phyloP scores from a whole-genome alignment of 2,888 invertebrate species.

The Hylaea fasciaria region DNA sequence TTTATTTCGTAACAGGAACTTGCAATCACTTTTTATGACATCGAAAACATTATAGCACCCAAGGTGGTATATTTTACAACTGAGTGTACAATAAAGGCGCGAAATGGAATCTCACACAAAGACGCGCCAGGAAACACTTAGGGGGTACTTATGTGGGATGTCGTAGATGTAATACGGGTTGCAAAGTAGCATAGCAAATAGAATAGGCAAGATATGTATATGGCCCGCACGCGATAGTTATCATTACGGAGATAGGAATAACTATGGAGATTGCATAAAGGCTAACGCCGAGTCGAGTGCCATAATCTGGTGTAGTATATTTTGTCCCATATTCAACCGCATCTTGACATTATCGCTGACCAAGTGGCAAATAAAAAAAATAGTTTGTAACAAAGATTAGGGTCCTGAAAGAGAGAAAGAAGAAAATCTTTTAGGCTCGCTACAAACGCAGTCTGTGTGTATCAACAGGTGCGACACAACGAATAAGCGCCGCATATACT shows the following conservation, averaged over 20 bases:
- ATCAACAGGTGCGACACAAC: conserved; percentile 20
- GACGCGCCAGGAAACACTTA: conserved; percentile 35
- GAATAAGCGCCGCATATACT: conserved; percentile 3
- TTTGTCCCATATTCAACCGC: too few species aligned
- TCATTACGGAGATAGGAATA: too few species aligned
- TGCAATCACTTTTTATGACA: too few species aligned
- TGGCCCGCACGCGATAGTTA: too few species aligned
- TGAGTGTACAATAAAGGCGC: conserved; percentile 16
- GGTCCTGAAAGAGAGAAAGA: too few species aligned
- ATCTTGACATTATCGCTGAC: too few species aligned
- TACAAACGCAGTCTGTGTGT: conserved; percentile 23
- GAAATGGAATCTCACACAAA: conserved; percentile 32
- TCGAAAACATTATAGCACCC: too few species aligned
- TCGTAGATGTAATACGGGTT: conserved; percentile 18
- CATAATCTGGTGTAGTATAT: too few species aligned
- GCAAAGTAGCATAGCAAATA: conserved; percentile 1
- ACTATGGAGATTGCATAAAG: too few species aligned
- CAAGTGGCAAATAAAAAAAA: not conserved
- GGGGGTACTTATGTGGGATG: conserved; percentile 29
- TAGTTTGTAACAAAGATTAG: not conserved
- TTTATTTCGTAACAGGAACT: too few species aligned
- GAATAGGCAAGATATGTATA: too few species aligned
- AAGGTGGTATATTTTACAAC: not conserved
- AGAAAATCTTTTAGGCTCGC: conserved; percentile 4
- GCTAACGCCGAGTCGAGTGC: too few species aligned